Conservation (phyloP, 2,113 vertebrate species). For the Ariopsis seemanni region DNA sequence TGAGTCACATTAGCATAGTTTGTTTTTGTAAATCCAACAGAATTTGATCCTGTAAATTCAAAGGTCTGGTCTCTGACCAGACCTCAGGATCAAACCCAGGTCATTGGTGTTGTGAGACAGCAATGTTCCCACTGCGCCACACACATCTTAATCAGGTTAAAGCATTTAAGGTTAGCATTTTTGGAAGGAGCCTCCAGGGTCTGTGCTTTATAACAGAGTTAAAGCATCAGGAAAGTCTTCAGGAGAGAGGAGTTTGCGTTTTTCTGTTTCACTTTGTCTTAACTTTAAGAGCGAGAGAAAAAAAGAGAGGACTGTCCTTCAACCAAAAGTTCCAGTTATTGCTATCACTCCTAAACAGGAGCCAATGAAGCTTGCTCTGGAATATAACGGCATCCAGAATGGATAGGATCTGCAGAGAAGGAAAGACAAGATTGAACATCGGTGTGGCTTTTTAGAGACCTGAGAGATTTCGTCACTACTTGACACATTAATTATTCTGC, state of each 20-base stretch:
- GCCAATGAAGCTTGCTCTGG: background rate
- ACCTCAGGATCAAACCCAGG: background rate
- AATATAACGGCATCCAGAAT: background rate
- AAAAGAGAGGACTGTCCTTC: background rate
- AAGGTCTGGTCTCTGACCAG: background rate
- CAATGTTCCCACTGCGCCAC: background rate
- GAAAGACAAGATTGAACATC: background rate
- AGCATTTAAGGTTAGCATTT: background rate
- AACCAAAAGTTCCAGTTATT: background rate
- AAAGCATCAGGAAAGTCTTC: background rate
- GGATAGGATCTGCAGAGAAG: background rate
- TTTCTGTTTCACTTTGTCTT: background rate
- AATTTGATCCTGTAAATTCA: background rate
- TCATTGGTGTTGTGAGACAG: background rate
- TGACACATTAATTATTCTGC: conserved; percentile 15
- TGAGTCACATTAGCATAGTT: too few relatives aligned
- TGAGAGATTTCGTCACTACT: background rate
- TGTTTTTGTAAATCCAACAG: too few relatives aligned
- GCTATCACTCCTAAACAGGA: background rate
- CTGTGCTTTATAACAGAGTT: background rate
- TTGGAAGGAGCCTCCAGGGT: background rate
- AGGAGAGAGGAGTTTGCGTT: background rate
- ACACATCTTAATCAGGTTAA: background rate
- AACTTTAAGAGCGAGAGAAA: background rate
- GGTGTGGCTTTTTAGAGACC: background rate